Base-by-base conservation (phyloP, 2,888 invertebrate species). In the Cantharis nigra region DNA sequence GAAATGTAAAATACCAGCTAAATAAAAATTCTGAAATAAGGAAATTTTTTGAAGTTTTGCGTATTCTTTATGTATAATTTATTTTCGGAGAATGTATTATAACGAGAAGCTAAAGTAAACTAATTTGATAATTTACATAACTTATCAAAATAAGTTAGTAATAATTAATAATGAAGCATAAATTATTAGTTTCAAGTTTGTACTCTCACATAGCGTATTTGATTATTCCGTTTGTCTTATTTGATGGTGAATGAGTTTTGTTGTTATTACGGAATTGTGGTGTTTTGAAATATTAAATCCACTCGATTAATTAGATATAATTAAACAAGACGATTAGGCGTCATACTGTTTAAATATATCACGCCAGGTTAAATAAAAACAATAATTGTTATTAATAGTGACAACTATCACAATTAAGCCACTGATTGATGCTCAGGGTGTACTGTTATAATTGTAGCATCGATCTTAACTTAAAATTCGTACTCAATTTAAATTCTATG, bases 351-450 rank as follows among this genome's bases (percentile, higher is more conserved):
- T 79, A 78, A 80, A 80, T 78, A 79, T 76, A 80, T 81, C 79
- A 81, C 75, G 77, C 74, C 74, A 75, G 71, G 64, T 70, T 73
- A 75, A 78, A 80, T 80, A 76, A 76, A 69, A 69, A 70, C 33
- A 78, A 49, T 49, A 78, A 81, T 82, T 80, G 79, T 80, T 80
- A 81, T 79, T 81, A 81, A 82, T 81, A 65, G 72, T 73, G 76
- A 76, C 76, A 76, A 76, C 73, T 76, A 63, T 70, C 63, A 76
- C 73, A 76, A 75, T 69, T 72, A 78, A 75, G 71, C 75, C 75
- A 72, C 72, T 76, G 72, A 72, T 76, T 76, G 70, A 72, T 76
- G 72, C 63, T 30, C 62, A 69, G 23, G 20, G 65, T 49, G 13
- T 63, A 72, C 76, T 62, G 65, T 71, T 71, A 20, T 64, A 75